phyloP scores from a whole-genome alignment of 2,888 invertebrate species.

The Anoplius nigerrimus region DNA sequence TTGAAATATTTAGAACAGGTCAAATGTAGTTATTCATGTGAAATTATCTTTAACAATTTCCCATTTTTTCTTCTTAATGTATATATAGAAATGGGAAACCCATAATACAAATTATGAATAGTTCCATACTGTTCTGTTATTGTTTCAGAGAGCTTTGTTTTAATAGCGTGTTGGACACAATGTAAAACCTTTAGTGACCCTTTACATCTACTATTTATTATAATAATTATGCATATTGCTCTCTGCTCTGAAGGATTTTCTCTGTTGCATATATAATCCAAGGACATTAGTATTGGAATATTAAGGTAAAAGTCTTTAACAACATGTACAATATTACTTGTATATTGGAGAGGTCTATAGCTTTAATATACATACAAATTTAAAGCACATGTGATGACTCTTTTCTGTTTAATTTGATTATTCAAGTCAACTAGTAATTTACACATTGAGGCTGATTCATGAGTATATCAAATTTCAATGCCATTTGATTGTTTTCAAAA shows the following conservation, averaged over 20 bases:
- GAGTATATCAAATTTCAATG: slow-evolving; percentile 48
- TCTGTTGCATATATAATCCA: slow-evolving; percentile 79
- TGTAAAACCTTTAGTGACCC: slow-evolving; percentile 42
- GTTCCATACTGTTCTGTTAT: slow-evolving; percentile 73
- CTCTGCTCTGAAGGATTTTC: slow-evolving; percentile 74
- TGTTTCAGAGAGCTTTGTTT: slow-evolving; percentile 66
- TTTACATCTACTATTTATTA: slow-evolving; percentile 65
- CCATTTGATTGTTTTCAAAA: too few relatives aligned
- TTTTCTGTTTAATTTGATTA: slow-evolving; percentile 45
- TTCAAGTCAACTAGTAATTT: slow-evolving; percentile 61
- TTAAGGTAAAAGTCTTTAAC: slow-evolving; percentile 63
- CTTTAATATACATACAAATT: slow-evolving; percentile 3
- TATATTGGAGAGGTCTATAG: slow-evolving; percentile 7
- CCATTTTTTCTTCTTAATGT: slow-evolving; percentile 53
- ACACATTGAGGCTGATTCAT: too few relatives aligned
- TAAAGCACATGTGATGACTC: slow-evolving; percentile 59
- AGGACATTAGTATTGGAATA: slow-evolving; percentile 71
- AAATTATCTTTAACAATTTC: slow-evolving; percentile 19
- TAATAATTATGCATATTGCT: slow-evolving; percentile 75
- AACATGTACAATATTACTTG: slow-evolving; percentile 56
- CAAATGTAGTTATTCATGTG: background rate
- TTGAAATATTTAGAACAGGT: background rate
- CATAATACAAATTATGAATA: slow-evolving; percentile 76
- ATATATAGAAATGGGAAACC: slow-evolving; percentile 69
- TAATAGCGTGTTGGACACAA: slow-evolving; percentile 70